Evolutionary conservation across 92 coral and sea anemone genomes (phyloP).

Genomic region (Epizoanthus ramosus): DNA sequence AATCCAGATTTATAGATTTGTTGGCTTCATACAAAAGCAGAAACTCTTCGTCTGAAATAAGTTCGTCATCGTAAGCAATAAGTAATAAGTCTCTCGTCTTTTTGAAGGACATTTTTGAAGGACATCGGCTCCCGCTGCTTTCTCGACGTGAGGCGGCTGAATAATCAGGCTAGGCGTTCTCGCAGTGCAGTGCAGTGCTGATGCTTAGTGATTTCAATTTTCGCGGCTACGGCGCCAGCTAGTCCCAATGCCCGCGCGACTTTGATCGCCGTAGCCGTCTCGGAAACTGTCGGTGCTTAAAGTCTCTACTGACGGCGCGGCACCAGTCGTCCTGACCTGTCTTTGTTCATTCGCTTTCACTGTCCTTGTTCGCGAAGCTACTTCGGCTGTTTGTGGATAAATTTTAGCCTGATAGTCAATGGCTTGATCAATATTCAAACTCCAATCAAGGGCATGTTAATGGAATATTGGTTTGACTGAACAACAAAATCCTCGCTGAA

Average conservation of each 20-base stretch:
- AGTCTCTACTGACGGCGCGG: conserved; percentile 23
- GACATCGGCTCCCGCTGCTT: conserved; percentile 38
- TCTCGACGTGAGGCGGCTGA: no score
- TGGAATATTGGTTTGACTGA: no score
- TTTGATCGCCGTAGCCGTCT: conserved; percentile 44
- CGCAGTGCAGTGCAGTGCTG: conserved; percentile 37
- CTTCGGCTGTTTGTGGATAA: no score
- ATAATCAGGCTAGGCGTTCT: no score
- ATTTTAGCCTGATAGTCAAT: no score
- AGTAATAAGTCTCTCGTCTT: conserved; percentile 55
- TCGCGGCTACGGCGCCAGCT: conserved; percentile 59
- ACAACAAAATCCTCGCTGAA: no score
- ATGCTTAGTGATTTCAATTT: conserved; percentile 50
- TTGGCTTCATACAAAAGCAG: conserved; percentile 50
- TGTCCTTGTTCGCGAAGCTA: no score
- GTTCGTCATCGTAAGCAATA: conserved; percentile 49
- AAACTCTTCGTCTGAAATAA: no score
- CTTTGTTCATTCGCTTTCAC: no score
- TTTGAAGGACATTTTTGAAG: conserved; percentile 57
- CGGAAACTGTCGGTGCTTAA: conserved; percentile 39
- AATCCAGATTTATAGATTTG: conserved; percentile 63
- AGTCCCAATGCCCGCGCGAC: conserved; percentile 50
- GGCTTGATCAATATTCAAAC: no score
- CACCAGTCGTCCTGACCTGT: no score
- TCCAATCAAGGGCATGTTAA: no score